phyloP scores from a whole-genome alignment of 2,797 vertebrate genomes.

The Sciurus vulgaris region DNA sequence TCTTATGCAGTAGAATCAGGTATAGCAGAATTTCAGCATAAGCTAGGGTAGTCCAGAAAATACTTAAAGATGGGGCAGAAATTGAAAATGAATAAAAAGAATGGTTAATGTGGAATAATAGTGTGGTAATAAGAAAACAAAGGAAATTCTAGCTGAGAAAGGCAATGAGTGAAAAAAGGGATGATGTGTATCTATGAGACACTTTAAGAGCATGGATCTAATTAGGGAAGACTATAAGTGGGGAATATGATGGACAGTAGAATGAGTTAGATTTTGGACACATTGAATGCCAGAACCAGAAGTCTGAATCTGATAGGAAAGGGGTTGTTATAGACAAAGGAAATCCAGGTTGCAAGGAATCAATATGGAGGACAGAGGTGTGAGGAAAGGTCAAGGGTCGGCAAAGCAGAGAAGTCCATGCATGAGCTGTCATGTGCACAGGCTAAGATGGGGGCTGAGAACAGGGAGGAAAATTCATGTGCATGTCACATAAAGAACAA shows the following conservation, averaged over 20 bases:
- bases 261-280: background rate
- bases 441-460: background rate
- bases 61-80: background rate
- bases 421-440: accelerated
- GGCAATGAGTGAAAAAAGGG: background rate
- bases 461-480: background rate
- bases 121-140: background rate
- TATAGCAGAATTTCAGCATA: background rate
- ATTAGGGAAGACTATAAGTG: background rate
- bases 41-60: background rate
- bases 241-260: background rate
- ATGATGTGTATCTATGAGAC: background rate
- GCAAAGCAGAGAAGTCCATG: background rate
- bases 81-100: background rate
- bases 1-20: background rate
- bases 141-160: background rate
- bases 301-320: background rate
- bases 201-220: background rate
- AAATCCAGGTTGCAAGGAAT: background rate
- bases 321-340: background rate
- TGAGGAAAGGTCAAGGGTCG: background rate
- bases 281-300: background rate
- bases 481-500: background rate
- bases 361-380: background rate
- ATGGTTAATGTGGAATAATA: background rate